Percentiles rank a stretch among this genome's conserved stretches.
Evolutionary conservation across 2,797 vertebrate species (phyloP).

Genomic region (Hippoglossus hippoglossus): DNA sequence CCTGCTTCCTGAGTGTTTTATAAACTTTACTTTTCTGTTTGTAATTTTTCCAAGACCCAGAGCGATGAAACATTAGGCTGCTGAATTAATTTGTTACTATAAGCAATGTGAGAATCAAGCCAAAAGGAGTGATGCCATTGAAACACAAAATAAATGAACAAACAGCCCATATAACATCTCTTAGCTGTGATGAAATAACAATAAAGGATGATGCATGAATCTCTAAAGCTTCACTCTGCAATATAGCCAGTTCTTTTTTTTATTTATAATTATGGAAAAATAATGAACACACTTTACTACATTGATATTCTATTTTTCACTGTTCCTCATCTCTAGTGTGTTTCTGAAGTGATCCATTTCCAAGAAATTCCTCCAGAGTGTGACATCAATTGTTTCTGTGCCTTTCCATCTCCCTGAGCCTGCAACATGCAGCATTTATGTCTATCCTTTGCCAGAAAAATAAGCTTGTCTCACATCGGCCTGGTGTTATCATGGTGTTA

Average conservation of each 20-base stretch:
- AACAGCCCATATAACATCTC: too few species aligned
- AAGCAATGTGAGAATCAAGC: not conserved
- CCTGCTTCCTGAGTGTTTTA: not conserved
- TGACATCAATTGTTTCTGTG: not conserved
- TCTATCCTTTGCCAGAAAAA: conserved; percentile 25
- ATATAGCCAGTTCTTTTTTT: not conserved
- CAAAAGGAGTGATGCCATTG: not conserved
- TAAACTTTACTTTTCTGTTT: not conserved
- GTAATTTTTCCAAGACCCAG: not conserved
- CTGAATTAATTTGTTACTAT: not conserved
- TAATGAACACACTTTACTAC: not conserved
- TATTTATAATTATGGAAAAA: not conserved
- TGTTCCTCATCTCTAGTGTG: not conserved
- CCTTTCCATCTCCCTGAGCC: conserved; percentile 4
- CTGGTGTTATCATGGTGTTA: conserved; percentile 54
- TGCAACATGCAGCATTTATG: conserved; percentile 7
- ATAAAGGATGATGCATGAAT: not conserved
- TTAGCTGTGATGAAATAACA: too few species aligned
- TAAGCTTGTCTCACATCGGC: conserved; percentile 7
- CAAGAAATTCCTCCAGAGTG: not conserved
- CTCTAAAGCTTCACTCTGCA: not conserved
- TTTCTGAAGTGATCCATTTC: not conserved
- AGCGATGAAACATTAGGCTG: not conserved
- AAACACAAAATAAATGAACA: not conserved
- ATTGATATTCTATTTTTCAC: not conserved